Evolutionary conservation across 1,140 invertebrate species (phyloP).

Genomic region (Drosophila yakuba): DNA sequence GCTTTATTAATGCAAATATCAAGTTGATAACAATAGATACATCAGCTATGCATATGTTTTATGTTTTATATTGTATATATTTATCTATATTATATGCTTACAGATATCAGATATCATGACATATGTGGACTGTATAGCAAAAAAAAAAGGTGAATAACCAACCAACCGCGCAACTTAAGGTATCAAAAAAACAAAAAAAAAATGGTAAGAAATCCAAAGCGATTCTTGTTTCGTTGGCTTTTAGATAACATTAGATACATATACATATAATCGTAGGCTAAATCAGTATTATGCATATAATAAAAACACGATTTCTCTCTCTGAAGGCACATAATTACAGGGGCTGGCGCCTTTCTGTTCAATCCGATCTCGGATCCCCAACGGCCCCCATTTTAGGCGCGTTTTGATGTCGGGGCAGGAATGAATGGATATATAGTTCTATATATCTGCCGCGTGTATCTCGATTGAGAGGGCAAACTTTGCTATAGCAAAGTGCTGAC

Average conservation of each 20-base stretch:
- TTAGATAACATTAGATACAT: constrained; percentile 41
- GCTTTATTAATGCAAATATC: constrained; percentile 79
- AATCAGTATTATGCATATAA: constrained; percentile 45
- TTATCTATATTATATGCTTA: constrained; percentile 43
- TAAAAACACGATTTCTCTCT: constrained; percentile 47
- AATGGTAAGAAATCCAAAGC: constrained; percentile 7
- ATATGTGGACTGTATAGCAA: constrained; percentile 39
- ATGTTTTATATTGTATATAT: constrained; percentile 39
- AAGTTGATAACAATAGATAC: constrained; percentile 80
- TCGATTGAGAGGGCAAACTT: constrained; percentile 16
- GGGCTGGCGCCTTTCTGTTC: constrained; percentile 36
- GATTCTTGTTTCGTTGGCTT: constrained; percentile 49
- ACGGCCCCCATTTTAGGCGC: constrained; percentile 33
- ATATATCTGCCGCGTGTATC: constrained; percentile 2
- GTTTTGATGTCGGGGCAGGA: constrained; percentile 15
- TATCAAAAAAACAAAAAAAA: constrained; percentile 55
- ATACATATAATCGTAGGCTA: constrained; percentile 30
- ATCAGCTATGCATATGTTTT: constrained; percentile 59
- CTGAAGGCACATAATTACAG: constrained; percentile 79
- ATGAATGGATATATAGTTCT: constrained; percentile 17
- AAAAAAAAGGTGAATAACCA: constrained; percentile 54
- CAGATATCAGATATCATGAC: constrained; percentile 55
- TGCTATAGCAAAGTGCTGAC: constrained; percentile 24
- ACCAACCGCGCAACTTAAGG: constrained; percentile 70
- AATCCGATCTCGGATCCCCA: constrained; percentile 22